Evolutionary conservation across 2,797 vertebrate species (phyloP).

Genomic region (Coluber constrictor): DNA sequence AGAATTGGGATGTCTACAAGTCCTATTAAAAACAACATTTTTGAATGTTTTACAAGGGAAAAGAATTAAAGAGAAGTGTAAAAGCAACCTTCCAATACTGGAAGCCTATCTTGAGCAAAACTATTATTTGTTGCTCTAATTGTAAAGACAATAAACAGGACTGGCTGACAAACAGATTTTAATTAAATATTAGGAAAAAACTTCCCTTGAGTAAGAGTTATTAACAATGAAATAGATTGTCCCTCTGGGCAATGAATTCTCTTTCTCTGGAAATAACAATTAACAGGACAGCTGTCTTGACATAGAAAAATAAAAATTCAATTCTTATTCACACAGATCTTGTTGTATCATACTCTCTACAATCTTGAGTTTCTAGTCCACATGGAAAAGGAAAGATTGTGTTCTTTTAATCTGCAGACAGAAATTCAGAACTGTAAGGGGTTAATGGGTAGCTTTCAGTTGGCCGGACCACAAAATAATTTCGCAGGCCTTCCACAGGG

Average conservation of each 20-base stretch:
- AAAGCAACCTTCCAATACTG: background rate
- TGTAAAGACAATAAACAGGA: background rate
- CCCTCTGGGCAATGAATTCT: background rate
- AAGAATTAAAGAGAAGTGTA: background rate
- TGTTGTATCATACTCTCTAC: background rate
- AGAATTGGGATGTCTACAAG: background rate
- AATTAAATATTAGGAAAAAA: background rate
- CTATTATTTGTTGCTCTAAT: background rate
- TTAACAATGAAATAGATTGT: background rate
- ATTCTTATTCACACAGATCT: background rate
- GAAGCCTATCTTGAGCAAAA: background rate
- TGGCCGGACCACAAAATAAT: background rate
- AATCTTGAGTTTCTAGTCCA: background rate
- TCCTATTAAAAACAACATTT: background rate
- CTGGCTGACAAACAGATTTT: background rate
- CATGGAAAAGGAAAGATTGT: background rate
- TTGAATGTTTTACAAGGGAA: background rate
- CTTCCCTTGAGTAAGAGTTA: background rate
- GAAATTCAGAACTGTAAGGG: background rate
- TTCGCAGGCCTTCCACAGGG: background rate
- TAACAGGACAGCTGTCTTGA: background rate
- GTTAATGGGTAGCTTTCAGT: background rate
- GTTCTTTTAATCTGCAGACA: background rate
- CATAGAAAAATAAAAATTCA: background rate
- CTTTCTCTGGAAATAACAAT: background rate